Conservation (phyloP, 1,140 invertebrate genomes). For the Nymphalis io region DNA sequence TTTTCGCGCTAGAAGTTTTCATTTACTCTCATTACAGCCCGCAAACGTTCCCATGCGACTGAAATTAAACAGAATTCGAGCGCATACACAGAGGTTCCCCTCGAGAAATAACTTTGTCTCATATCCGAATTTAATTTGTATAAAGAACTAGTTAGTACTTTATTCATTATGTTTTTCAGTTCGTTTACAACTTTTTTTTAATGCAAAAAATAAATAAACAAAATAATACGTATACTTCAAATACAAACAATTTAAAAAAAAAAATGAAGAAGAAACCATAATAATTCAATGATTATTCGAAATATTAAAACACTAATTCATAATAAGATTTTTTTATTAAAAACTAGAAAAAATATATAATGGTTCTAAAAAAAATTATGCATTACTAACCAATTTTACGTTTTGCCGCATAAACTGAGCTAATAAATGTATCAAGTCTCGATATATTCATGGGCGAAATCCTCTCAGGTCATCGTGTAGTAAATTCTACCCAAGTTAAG, state of each 20-base stretch:
- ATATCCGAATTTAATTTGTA: conserved; percentile 10
- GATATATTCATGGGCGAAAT: conserved; percentile 13
- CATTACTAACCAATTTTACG: background rate
- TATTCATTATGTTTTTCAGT: background rate
- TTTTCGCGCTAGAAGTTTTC: conserved; percentile 17
- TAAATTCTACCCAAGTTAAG: conserved; percentile 20
- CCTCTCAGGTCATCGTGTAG: conserved; percentile 16
- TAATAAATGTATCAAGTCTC: conserved; percentile 2
- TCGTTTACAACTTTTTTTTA: no score
- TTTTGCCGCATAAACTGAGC: conserved; percentile 6
- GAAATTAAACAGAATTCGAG: conserved; percentile 22
- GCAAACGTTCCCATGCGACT: conserved; percentile 10
- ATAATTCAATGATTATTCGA: no score
- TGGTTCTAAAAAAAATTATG: no score
- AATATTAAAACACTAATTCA: no score
- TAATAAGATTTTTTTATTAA: no score
- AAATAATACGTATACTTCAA: no score
- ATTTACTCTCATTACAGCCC: conserved; percentile 20
- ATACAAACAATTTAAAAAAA: no score
- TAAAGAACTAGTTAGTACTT: conserved; percentile 8
- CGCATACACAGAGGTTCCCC: conserved; percentile 1
- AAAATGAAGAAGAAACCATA: no score
- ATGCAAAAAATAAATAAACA: no score
- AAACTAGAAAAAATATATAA: no score
- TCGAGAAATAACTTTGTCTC: conserved; percentile 22